Evolutionary conservation across 37 sponge, comb jelly and placozoan genomes (phyloP), one percentile per base, ranked within the genome.

Genomic region (Bolinopsis microptera): DNA sequence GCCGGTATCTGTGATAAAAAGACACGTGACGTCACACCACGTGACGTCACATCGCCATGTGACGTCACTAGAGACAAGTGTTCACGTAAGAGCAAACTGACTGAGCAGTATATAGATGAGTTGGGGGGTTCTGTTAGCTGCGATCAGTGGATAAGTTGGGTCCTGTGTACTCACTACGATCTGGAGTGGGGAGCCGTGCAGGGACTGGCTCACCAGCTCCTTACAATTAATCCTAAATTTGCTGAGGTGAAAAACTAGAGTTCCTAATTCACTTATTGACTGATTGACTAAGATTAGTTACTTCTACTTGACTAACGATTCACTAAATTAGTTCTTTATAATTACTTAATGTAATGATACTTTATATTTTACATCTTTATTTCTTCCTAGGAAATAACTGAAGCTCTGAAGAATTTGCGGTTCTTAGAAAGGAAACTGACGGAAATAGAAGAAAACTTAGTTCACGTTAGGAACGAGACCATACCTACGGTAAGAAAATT

Each of bases 371-470:
- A n/a, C n/a, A n/a, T n/a, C n/a, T n/a, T n/a, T n/a, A n/a, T n/a
- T 48, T 48, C 5, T 9, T 86, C 26, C 23, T 48, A 86, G 90
- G 90, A 86, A 26, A 39, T 86, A 5, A 34, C 90, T 24, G 38
- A 86, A 86, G 90, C 90, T 40, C 90, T 86, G 27, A 86, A 40
- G 22, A 34, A 86, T 39, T 28, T 86, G 26, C 0, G 90, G 5
- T 86, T 86, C 28, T 27, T 86, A 9, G 61, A 86, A 39, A 13
- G 35, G 61, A 38, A 34, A 30, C 30, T 86, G 26, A 48, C 41
- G n/a, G 90, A 86, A 48, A 86, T 86, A n/a, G 90, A 86, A 27
- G 27, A 28, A 5, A 86, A 86, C 30, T 41, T 86, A 34, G 61
- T 24, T 28, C 26, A 86, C 39, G 90, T 86, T 40, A 39, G 90